Evolutionary conservation across 1,140 invertebrate genomes (phyloP).

Genomic region (Anoplophora glabripennis): DNA sequence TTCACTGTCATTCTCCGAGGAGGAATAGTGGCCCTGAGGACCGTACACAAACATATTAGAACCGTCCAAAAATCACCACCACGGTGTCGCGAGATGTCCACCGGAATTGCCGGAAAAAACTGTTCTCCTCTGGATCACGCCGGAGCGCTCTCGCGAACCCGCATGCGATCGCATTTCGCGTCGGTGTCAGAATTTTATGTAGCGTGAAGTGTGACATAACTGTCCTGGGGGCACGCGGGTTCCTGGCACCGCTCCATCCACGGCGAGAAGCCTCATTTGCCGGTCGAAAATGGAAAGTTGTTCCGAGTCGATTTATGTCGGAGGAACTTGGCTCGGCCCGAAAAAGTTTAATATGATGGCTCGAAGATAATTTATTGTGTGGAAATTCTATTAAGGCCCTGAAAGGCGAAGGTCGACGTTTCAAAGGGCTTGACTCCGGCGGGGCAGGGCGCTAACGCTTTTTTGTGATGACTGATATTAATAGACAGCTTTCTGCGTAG

Average conservation of each 20-base stretch:
- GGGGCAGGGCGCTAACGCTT: too few species aligned
- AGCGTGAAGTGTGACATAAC: slow-evolving; percentile 27
- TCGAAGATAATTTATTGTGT: too few species aligned
- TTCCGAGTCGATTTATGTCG: too few species aligned
- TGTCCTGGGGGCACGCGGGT: slow-evolving; percentile 17
- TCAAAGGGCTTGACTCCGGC: too few species aligned
- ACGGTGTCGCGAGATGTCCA: not conserved
- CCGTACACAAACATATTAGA: slow-evolving; percentile 39
- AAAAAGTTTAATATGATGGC: too few species aligned
- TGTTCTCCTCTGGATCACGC: not conserved
- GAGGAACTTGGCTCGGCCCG: too few species aligned
- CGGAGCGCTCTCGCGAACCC: not conserved
- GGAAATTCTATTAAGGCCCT: too few species aligned
- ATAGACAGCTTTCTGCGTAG: too few species aligned
- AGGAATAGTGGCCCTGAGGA: slow-evolving; percentile 17
- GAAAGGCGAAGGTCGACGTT: too few species aligned
- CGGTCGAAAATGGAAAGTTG: too few species aligned
- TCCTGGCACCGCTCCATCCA: slow-evolving; percentile 31
- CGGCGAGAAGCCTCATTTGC: not conserved
- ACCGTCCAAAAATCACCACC: too few species aligned
- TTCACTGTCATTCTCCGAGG: slow-evolving; percentile 19
- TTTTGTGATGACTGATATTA: too few species aligned
- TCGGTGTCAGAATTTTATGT: slow-evolving; percentile 17
- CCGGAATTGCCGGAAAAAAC: not conserved
- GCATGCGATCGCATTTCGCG: slow-evolving; percentile 25